Base-by-base conservation (phyloP, 2,888 invertebrate genomes). In the Aquatica leii region DNA sequence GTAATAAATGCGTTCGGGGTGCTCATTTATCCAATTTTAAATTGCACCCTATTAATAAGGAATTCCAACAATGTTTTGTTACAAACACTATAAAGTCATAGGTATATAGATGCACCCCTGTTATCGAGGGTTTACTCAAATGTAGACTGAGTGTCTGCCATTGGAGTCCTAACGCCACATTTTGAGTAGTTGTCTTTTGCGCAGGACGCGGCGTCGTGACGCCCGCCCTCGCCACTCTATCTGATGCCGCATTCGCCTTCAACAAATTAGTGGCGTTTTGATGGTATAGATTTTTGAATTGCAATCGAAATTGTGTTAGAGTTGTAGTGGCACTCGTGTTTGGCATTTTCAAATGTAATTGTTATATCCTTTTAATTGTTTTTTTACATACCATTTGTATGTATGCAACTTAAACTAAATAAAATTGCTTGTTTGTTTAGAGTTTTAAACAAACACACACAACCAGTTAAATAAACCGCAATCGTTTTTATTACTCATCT, bases 211-310 rank as follows among this genome's bases (percentile, higher is more conserved):
- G 75, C 77, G 78, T 75, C 77, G 73, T 73, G 78, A 76, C 79
- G 79, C 75, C 73, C 70, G 71, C 71, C 73, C 73, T 71, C 70
- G 76, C 78, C 73, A 76, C 77, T 73, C 76, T 74, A 76, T 73
- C 74, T 74, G 76, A 73, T 74, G 78, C 78, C 80, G 80, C 79
- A 80, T 79, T 81, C 80, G 80, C 78, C 76, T 77, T 77, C 72
- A 74, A 78, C 80, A 79, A 81, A 81, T 81, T 81, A 81, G 80
- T 80, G 78, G 79, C 79, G 75, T 80, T 80, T 80, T 80, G 81
- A 80, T 78, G 80, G 80, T 81, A 81, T 81, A 77, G 81, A 81
- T 81, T 81, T 81, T 80, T 80, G 79, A 80, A 81, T 79, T 79
- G 79, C 78, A 78, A 76, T 78, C 77, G 71, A 73, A 75, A 77